Evolutionary conservation across 92 coral and sea anemone species (phyloP).

Genomic region (Phenganax subtilis): DNA sequence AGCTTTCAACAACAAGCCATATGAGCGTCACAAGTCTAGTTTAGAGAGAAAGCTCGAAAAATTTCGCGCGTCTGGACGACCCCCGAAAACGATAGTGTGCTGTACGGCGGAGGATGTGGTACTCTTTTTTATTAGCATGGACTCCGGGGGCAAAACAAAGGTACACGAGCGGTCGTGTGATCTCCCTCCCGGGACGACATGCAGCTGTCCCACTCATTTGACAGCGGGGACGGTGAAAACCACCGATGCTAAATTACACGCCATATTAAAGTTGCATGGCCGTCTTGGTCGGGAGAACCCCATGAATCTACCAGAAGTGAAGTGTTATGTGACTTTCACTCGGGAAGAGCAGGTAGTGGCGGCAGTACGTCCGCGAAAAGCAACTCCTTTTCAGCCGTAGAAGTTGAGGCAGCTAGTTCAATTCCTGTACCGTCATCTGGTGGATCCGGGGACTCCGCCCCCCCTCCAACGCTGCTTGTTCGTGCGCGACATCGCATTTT

Average conservation of each 20-base stretch:
- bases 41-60: constrained; percentile 44
- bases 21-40: constrained; percentile 51
- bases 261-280: too few relatives aligned
- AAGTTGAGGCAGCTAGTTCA: too few relatives aligned
- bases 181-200: too few relatives aligned
- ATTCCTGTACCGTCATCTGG: too few relatives aligned
- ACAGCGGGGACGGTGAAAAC: constrained; percentile 42
- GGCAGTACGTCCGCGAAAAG: constrained; percentile 33
- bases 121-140: constrained; percentile 45
- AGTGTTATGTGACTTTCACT: too few relatives aligned
- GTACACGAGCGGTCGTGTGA: too few relatives aligned
- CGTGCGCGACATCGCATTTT: too few relatives aligned
- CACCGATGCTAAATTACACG: background rate
- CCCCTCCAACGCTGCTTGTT: too few relatives aligned
- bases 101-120: constrained; percentile 55
- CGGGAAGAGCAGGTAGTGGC: too few relatives aligned
- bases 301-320: constrained; percentile 35
- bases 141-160: too few relatives aligned
- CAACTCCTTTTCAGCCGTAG: constrained; percentile 27
- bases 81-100: constrained; percentile 19
- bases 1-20: too few relatives aligned
- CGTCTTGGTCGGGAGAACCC: constrained; percentile 43
- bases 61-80: constrained; percentile 22
- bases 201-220: constrained; percentile 27
- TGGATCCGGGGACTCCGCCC: too few relatives aligned